Conservation (phyloP, 2,797 vertebrate genomes). For the Trachops cirrhosus region DNA sequence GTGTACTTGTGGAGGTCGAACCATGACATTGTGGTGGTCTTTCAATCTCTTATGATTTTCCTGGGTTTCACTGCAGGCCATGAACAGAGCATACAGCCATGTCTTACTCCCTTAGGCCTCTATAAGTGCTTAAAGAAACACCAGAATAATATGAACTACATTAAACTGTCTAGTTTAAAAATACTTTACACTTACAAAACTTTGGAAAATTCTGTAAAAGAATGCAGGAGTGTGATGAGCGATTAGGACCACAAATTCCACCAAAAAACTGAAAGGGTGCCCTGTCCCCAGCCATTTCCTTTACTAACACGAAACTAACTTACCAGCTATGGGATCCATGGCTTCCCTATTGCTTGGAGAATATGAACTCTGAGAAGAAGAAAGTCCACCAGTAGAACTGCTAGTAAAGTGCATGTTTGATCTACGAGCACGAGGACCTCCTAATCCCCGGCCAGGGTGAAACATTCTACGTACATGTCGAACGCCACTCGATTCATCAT, state of each 20-base stretch:
- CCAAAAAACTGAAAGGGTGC: not conserved
- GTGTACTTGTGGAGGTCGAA: not conserved
- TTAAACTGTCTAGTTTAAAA: not conserved
- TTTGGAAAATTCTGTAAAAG: not conserved
- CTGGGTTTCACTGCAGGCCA: not conserved
- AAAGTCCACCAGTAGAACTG: constrained; percentile 95
- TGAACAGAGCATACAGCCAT: not conserved
- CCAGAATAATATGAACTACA: not conserved
- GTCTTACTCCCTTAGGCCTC: not conserved
- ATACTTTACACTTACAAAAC: not conserved
- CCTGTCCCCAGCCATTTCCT: not conserved
- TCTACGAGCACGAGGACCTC: constrained; percentile 96
- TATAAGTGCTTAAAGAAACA: not conserved
- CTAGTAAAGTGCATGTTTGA: constrained; percentile 99
- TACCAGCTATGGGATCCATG: constrained; percentile 99
- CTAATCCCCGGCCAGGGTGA: constrained; percentile 96
- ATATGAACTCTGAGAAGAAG: constrained; percentile 98
- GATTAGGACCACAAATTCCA: not conserved
- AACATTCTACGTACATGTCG: constrained; percentile 99
- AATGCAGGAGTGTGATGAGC: not conserved
- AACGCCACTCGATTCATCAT: constrained; percentile 99
- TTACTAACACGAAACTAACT: constrained; percentile 61
- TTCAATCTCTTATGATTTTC: constrained; percentile 13
- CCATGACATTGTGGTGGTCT: not conserved
- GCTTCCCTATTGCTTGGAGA: constrained; percentile 99